A percentile compares a stretch with the other conserved stretches of the same genome.
Evolutionary conservation across 2,888 invertebrate genomes (phyloP).

Genomic region (Harpagoxenus sublaevis): DNA sequence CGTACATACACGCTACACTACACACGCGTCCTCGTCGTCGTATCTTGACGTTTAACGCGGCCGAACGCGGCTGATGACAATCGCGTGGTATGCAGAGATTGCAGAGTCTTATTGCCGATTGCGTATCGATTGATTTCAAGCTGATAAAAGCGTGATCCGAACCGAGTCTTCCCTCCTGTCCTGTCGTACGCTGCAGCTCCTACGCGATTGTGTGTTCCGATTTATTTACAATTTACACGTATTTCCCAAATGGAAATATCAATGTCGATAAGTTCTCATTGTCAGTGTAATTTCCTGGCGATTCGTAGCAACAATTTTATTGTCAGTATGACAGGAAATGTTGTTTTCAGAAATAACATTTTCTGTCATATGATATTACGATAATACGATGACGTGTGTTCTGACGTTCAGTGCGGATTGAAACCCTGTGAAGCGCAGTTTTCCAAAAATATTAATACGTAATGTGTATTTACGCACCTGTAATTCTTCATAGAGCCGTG

Average conservation of each 20-base stretch:
- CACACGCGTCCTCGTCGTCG: background rate
- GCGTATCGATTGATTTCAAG: background rate
- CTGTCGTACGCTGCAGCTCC: background rate
- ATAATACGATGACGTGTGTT: background rate
- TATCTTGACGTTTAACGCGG: constrained; percentile 31
- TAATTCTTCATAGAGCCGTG: background rate
- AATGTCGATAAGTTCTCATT: background rate
- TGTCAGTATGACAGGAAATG: background rate
- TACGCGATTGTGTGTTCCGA: too few relatives aligned
- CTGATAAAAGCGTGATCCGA: background rate
- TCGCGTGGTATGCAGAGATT: background rate
- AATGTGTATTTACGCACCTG: background rate
- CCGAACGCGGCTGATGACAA: constrained; percentile 33
- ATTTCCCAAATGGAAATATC: background rate
- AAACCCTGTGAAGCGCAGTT: background rate
- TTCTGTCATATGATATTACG: background rate
- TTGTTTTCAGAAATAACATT: background rate
- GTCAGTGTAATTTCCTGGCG: background rate
- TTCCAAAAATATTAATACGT: background rate
- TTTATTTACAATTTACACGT: background rate
- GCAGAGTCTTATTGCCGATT: background rate
- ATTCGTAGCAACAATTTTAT: background rate
- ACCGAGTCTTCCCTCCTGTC: background rate
- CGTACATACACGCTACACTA: background rate
- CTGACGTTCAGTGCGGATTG: background rate